Percentiles rank a stretch among this genome's conserved stretches.
phyloP scores from a whole-genome alignment of 2,888 invertebrate genomes.

The Ormyrus rosae region DNA sequence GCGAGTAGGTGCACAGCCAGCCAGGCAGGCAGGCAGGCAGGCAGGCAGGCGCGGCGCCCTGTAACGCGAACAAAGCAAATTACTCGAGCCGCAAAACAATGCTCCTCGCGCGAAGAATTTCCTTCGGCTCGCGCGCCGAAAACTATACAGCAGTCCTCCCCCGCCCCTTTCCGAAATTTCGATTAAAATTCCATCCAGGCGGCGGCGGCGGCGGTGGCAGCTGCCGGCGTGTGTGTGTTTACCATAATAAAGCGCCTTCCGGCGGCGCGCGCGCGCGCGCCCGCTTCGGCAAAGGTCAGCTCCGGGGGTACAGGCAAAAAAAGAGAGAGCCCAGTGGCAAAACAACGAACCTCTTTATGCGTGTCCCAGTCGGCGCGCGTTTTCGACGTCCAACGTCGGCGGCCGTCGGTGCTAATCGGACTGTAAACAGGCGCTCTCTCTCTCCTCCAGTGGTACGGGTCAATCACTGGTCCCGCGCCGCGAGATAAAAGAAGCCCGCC shows the following conservation, averaged over 20 bases:
- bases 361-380: too few species aligned
- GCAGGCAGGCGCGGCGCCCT: too few species aligned
- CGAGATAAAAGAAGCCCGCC: background rate
- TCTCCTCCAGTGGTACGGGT: slow-evolving; percentile 4
- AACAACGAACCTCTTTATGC: too few species aligned
- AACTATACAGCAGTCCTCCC: background rate
- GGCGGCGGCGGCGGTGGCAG: background rate
- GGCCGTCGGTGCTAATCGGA: slow-evolving; percentile 2
- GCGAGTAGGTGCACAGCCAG: too few species aligned
- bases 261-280: too few species aligned
- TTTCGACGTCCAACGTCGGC: background rate
- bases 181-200: slow-evolving; percentile 16
- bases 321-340: background rate
- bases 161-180: slow-evolving; percentile 1
- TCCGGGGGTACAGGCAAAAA: too few species aligned
- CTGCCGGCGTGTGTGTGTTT: background rate
- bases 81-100: slow-evolving; percentile 32
- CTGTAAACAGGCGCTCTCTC: slow-evolving; percentile 12
- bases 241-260: background rate
- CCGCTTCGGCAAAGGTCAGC: background rate
- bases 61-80: slow-evolving; percentile 35
- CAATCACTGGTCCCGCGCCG: slow-evolving; percentile 16
- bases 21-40: too few species aligned
- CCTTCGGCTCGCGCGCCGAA: too few species aligned
- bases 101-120: slow-evolving; percentile 18